Conservation (phyloP, 2,888 invertebrate genomes). For the Ryuthela nishihirai region DNA sequence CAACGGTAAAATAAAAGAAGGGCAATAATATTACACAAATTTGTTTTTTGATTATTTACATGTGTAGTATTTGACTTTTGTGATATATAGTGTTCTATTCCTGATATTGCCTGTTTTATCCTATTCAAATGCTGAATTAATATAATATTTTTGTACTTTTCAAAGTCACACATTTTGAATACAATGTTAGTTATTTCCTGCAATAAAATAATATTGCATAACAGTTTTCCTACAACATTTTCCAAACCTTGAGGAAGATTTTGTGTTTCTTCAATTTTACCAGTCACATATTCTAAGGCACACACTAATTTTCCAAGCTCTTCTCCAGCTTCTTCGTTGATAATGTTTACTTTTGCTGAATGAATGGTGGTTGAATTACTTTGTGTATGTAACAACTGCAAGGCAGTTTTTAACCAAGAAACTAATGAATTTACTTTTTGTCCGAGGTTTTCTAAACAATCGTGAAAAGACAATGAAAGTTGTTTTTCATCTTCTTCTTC, state of each 20-base stretch:
- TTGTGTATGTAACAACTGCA: slow-evolving; percentile 29
- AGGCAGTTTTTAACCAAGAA: slow-evolving; percentile 27
- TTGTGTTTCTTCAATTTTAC: slow-evolving; percentile 18
- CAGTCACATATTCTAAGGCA: slow-evolving; percentile 21
- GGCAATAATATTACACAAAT: slow-evolving; percentile 29
- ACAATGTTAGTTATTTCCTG: slow-evolving; percentile 28
- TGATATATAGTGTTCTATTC: slow-evolving; percentile 23
- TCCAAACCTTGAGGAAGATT: slow-evolving; percentile 3
- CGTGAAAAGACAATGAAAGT: slow-evolving; percentile 7
- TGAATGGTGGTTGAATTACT: slow-evolving; percentile 17
- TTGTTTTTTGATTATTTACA: slow-evolving; percentile 9
- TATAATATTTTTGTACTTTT: slow-evolving; percentile 23
- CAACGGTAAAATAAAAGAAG: slow-evolving; percentile 21
- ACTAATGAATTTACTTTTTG: slow-evolving; percentile 22
- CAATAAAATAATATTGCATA: slow-evolving; percentile 25
- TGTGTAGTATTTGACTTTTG: slow-evolving; percentile 20
- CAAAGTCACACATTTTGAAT: slow-evolving; percentile 34
- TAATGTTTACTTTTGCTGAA: slow-evolving; percentile 14
- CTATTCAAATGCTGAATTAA: slow-evolving; percentile 24
- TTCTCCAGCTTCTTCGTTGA: slow-evolving; percentile 15
- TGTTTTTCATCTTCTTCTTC: slow-evolving; percentile 6
- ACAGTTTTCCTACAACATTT: slow-evolving; percentile 12
- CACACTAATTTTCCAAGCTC: slow-evolving; percentile 20
- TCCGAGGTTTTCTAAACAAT: slow-evolving; percentile 21
- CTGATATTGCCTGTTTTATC: slow-evolving; percentile 17